These are phyloP conservation scores for Fratercula arctica DNA, from an alignment of 2,797 vertebrate species.

Conservation along the genomic window DNA sequence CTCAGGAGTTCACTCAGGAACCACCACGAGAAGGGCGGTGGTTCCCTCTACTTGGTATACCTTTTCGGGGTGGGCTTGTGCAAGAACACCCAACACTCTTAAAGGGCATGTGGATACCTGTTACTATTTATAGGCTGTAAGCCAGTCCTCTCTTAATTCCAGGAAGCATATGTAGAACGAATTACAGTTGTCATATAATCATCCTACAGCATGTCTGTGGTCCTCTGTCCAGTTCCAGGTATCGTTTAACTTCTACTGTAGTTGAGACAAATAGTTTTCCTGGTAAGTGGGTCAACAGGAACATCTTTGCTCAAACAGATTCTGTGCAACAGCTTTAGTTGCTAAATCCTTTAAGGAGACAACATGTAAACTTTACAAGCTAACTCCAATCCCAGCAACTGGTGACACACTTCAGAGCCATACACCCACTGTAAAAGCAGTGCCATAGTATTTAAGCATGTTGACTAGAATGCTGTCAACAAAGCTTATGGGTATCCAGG, in stretches of 20 bases:
- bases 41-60: background rate
- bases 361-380: background rate
- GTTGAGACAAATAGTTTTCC: background rate
- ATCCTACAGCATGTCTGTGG: background rate
- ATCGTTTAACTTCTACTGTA: background rate
- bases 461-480: background rate
- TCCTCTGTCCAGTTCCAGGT: background rate
- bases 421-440: background rate
- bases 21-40: background rate
- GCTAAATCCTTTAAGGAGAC: slow-evolving; percentile 38
- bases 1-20: background rate
- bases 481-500: background rate
- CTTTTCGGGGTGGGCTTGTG: background rate
- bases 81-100: background rate
- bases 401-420: background rate
- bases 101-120: background rate
- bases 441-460: background rate
- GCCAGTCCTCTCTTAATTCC: background rate
- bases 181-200: background rate
- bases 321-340: background rate
- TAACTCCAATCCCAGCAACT: background rate
- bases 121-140: background rate
- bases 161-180: background rate
- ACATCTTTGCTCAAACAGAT: background rate
- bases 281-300: slow-evolving; percentile 5